Base-by-base conservation (phyloP, 1,140 invertebrate species). In the Papilio xuthus region DNA sequence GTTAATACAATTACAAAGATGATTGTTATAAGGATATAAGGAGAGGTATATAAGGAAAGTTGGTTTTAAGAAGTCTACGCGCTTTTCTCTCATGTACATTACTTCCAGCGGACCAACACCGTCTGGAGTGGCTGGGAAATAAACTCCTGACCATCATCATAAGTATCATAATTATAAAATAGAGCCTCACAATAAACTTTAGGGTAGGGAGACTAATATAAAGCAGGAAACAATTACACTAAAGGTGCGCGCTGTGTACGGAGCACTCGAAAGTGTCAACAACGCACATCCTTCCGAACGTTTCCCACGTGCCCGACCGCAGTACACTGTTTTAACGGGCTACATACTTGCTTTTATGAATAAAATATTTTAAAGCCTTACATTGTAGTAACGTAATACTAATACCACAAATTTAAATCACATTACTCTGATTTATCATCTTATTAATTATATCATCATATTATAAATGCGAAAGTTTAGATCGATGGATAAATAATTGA, bases 211-310 rank as follows among this genome's bases (percentile, higher is more conserved):
- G 44, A 18, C 76, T 71, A 20, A 78, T 79, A 78, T 69, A 75
- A 81, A 78, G 81, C 69, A 78, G 81, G 82, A 81, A 82, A 83
- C 78, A 81, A 83, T 83, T 77, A 83, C 70, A 26, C 74, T 75
- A 81, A 85, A 81, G 82, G 80, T 83, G 80, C 37, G 47, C 42
- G 42, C 8, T 74, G 73, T 75, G 73, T 75, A 42, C 44, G 10
- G 15, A 32, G 47, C 47, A n/a, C 70, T 74, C 77, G 53, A 73
- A 32, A 56, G 76, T 80, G 83, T 85, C 83, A 84, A 88, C 79
- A 81, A 37, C 79, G 82, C 72, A 85, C 86, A 88, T 88, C 87
- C 87, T 89, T 88, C 86, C 88, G 85, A 82, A 28, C 76, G 71
- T 79, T 89, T 89, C 87, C 87, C 87, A 89, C 84, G 84, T 80